These are phyloP conservation scores for Aspidiotus rigidus DNA, from an alignment of 2,888 invertebrate genomes.

Conservation along the genomic window DNA sequence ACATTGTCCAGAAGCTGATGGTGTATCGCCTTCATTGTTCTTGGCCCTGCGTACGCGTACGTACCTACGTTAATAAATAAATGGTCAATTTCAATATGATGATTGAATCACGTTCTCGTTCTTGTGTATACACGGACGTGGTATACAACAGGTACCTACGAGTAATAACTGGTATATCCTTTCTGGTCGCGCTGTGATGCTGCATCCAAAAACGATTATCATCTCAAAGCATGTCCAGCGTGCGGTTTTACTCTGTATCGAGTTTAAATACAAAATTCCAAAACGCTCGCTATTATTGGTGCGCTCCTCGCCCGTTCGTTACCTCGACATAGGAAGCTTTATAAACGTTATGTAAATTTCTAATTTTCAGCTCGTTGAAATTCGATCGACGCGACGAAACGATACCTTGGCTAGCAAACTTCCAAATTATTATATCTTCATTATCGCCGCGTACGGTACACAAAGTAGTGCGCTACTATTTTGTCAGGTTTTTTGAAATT, in stretches of 20 bases:
- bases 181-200: slow-evolving; percentile 10
- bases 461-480: too few species aligned
- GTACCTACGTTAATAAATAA: slow-evolving; percentile 15
- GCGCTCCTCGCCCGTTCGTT: too few species aligned
- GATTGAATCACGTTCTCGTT: slow-evolving; percentile 32
- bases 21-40: slow-evolving; percentile 6
- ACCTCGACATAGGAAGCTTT: too few species aligned
- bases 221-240: slow-evolving; percentile 21
- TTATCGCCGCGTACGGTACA: too few species aligned
- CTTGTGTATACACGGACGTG: not conserved
- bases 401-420: too few species aligned
- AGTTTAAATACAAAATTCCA: not conserved
- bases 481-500: too few species aligned
- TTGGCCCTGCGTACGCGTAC: slow-evolving; percentile 13
- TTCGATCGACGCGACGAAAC: too few species aligned
- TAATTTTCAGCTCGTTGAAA: too few species aligned
- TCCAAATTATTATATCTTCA: too few species aligned
- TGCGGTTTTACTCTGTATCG: slow-evolving; percentile 13
- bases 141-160: slow-evolving; percentile 19
- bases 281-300: not conserved
- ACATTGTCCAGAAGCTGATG: not conserved
- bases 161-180: slow-evolving; percentile 12
- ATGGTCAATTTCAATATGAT: slow-evolving; percentile 29
- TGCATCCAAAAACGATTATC: slow-evolving; percentile 13
- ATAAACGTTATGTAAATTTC: too few species aligned